Evolutionary conservation across 2,113 vertebrate genomes (phyloP).

Genomic region (Psilopsiagon aurifrons): DNA sequence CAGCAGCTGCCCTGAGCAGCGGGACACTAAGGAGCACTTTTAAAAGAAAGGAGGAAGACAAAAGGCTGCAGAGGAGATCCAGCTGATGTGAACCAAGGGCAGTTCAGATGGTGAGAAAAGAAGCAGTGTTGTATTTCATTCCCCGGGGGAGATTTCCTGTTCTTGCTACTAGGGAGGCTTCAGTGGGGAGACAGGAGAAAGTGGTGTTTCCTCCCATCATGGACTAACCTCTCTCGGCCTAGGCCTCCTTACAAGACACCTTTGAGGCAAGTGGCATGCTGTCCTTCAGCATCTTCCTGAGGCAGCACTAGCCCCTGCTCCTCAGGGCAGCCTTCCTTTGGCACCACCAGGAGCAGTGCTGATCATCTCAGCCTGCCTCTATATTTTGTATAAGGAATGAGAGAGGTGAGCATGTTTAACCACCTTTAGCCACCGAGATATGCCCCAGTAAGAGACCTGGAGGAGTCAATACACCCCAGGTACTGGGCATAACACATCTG

Average conservation of each 20-base stretch:
- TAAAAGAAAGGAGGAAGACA: not conserved
- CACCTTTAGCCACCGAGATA: not conserved
- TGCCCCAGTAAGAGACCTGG: not conserved
- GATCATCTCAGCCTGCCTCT: not conserved
- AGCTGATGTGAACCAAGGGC: not conserved
- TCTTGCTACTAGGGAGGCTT: not conserved
- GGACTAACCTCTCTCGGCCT: not conserved
- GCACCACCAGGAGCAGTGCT: not conserved
- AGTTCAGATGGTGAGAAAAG: not conserved
- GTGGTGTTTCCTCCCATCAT: not conserved
- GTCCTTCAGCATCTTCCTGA: not conserved
- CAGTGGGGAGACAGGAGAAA: accelerated
- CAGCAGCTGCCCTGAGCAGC: not conserved
- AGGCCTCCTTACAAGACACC: too few species aligned
- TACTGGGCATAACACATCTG: accelerated
- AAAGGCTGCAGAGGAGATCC: not conserved
- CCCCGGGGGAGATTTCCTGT: not conserved
- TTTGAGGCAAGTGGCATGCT: not conserved
- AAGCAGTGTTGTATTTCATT: not conserved
- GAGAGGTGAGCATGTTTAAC: not conserved
- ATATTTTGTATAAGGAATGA: not conserved
- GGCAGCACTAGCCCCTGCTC: not conserved
- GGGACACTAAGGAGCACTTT: accelerated
- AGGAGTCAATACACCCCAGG: not conserved
- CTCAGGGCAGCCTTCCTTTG: not conserved